These are phyloP conservation scores for Aldrovandia affinis DNA, from an alignment of 2,797 vertebrate genomes.

Conservation along the genomic window DNA sequence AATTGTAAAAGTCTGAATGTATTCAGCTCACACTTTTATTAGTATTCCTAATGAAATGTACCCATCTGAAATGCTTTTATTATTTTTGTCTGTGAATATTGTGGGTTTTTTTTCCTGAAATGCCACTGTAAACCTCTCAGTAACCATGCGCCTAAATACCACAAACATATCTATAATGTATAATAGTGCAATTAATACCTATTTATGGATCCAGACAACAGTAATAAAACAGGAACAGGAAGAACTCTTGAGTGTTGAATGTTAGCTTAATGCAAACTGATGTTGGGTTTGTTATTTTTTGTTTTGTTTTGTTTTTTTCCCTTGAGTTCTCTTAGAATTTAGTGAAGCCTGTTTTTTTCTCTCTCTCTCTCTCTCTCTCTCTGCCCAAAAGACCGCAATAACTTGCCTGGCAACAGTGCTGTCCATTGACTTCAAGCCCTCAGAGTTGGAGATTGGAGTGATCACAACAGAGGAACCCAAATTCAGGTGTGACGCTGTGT, in stretches of 20 bases:
- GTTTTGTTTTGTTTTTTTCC: neutral
- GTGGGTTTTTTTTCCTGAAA: too few relatives aligned
- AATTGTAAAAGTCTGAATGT: too few relatives aligned
- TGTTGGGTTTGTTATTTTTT: neutral
- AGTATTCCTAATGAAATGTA: neutral
- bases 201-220: too few relatives aligned
- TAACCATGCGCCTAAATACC: too few relatives aligned
- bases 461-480: constrained; percentile 82
- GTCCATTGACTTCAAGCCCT: constrained; percentile 88
- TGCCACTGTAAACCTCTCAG: too few relatives aligned
- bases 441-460: constrained; percentile 85
- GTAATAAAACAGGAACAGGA: neutral
- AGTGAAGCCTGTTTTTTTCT: neutral
- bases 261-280: neutral
- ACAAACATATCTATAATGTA: too few relatives aligned
- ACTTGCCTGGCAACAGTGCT: constrained; percentile 86
- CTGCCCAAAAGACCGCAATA: constrained; percentile 75
- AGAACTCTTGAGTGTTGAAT: neutral
- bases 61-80: too few relatives aligned
- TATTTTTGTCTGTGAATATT: neutral
- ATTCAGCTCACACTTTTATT: neutral
- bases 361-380: too few relatives aligned
- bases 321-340: neutral
- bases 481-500: constrained; percentile 74
- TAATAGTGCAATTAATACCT: too few relatives aligned